These are phyloP conservation scores for Zaprionus lachaisei DNA, from an alignment of 1,140 invertebrate genomes.

Conservation along the genomic window DNA sequence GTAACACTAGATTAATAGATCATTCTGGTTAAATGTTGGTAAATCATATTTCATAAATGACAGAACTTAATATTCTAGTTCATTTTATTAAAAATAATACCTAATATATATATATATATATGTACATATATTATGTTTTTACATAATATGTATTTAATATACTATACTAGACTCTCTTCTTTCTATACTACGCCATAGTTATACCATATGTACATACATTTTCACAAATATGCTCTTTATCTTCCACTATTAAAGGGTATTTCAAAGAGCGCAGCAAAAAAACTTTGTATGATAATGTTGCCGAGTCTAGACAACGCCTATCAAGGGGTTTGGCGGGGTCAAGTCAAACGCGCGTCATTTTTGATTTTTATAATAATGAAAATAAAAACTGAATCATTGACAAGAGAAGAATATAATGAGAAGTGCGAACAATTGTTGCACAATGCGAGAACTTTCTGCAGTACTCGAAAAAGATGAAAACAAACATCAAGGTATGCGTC, in stretches of 20 bases:
- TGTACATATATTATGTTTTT: no score
- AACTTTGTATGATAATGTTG: background rate
- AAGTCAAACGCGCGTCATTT: constrained; percentile 1
- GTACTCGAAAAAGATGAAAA: background rate
- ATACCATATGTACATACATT: no score
- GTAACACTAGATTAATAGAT: background rate
- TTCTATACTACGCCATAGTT: no score
- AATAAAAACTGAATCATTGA: constrained; percentile 17
- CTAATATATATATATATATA: no score
- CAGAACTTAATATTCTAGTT: background rate
- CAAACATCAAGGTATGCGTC: background rate
- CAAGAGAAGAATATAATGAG: background rate
- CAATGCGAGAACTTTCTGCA: background rate
- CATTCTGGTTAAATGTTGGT: background rate
- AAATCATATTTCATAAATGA: background rate
- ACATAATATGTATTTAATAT: no score
- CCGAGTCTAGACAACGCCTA: constrained; percentile 1
- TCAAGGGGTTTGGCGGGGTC: background rate
- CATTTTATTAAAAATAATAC: background rate
- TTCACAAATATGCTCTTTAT: background rate
- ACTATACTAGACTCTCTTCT: no score
- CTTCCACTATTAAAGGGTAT: background rate
- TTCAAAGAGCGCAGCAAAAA: background rate
- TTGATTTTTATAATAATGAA: constrained; percentile 8
- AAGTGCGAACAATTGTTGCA: background rate